A percentile compares a stretch with the other conserved stretches of the same genome.
Evolutionary conservation across 2,888 invertebrate genomes (phyloP).

Genomic region (Norana najaformis): DNA sequence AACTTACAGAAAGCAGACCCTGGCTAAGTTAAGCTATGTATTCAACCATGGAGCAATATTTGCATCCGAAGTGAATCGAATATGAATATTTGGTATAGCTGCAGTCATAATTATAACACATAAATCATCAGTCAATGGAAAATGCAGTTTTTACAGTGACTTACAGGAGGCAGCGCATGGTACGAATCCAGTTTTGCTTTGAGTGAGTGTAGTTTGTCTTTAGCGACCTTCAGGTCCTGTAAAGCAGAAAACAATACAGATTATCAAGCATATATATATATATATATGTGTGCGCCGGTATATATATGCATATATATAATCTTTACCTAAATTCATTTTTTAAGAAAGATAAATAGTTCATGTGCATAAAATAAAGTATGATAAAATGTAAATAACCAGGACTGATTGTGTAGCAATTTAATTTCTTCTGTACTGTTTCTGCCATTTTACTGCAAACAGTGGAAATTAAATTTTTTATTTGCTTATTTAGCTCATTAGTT

Average conservation of each 20-base stretch:
- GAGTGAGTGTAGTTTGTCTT: conserved; percentile 10
- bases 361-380: too few relatives aligned
- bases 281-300: too few relatives aligned
- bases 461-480: background rate
- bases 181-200: conserved; percentile 8
- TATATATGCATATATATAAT: too few relatives aligned
- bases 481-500: background rate
- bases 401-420: background rate
- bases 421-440: background rate
- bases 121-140: background rate
- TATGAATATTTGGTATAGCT: too few relatives aligned
- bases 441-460: background rate
- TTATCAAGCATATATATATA: background rate
- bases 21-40: too few relatives aligned
- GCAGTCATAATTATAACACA: background rate
- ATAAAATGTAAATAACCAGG: too few relatives aligned
- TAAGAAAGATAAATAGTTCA: too few relatives aligned
- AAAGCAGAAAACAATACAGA: background rate
- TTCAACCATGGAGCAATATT: too few relatives aligned
- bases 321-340: too few relatives aligned
- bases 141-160: background rate
- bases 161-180: conserved; percentile 8
- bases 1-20: too few relatives aligned
- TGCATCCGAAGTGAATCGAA: too few relatives aligned
- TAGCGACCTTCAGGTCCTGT: background rate